Evolutionary conservation across 2,113 vertebrate species (phyloP).

Genomic region (Apeltes quadracus): DNA sequence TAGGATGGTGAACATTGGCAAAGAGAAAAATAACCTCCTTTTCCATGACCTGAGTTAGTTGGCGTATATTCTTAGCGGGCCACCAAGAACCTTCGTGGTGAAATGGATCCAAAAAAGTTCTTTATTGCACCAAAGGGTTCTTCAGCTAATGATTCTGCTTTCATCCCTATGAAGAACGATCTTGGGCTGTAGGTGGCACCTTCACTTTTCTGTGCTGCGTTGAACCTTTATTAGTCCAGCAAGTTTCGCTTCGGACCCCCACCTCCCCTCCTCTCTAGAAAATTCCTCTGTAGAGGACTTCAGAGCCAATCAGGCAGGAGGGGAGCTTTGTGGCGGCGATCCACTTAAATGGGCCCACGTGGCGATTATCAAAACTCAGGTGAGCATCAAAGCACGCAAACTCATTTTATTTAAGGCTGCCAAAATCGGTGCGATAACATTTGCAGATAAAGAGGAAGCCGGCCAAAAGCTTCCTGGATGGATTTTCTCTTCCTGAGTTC

Average conservation of each 20-base stretch:
- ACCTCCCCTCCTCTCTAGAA: constrained; percentile 12
- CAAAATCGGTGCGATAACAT: constrained; percentile 37
- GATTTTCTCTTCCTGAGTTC: constrained; percentile 2
- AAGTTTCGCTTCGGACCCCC: constrained; percentile 47
- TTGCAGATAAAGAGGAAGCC: constrained; percentile 31
- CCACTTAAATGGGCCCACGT: constrained; percentile 31
- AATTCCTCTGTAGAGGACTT: constrained; percentile 60
- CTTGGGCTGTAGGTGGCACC: too few species aligned
- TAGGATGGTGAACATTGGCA: too few species aligned
- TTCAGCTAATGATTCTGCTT: too few species aligned
- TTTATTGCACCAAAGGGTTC: too few species aligned
- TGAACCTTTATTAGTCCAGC: constrained; percentile 71
- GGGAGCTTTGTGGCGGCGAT: constrained; percentile 60
- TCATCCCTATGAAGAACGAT: too few species aligned
- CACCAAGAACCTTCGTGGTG: too few species aligned
- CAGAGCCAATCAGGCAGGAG: constrained; percentile 73
- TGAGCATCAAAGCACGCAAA: constrained; percentile 71
- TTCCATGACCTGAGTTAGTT: too few species aligned
- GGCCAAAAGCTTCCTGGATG: constrained; percentile 12
- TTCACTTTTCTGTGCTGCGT: constrained; percentile 24
- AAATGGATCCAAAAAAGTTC: too few species aligned
- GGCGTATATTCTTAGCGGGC: too few species aligned
- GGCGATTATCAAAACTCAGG: constrained; percentile 67
- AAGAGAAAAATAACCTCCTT: too few species aligned
- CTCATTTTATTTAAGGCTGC: constrained; percentile 48